Base-by-base conservation (phyloP, 2,797 vertebrate genomes). In the Phrynocephalus vlangalii region DNA sequence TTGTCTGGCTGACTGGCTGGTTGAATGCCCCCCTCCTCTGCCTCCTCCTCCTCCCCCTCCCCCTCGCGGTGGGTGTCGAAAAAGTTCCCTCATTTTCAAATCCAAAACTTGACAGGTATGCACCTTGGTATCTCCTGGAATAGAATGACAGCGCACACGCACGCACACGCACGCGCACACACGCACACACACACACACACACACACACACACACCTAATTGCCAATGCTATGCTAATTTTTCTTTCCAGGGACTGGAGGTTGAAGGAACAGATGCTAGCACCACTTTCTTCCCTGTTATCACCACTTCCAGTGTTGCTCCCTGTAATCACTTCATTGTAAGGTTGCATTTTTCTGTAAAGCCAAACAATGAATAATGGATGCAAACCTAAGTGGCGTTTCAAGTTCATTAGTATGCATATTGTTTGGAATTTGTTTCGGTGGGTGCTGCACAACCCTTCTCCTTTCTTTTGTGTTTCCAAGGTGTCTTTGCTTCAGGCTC, bases 311-410 rank as follows among this genome's bases (percentile, higher is more conserved):
- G 86, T 0, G 71, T 92, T 90, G 91, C 86, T 92, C 94, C 83
- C 93, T 91, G 85, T 92, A 91, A 94, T 93, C 28, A 5, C 60
- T 93, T 86, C 87, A 90, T 95, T 94, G 92, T 92, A 89, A 1
- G 63, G 73, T 89, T 94, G 68, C 79, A 13, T 83, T 94, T 63
- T 94, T 90, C 91, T 90, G 86, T 91, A 89, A 94, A 89, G 87
- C 92, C 77, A 84, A 91, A 91, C 90, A 93, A 93, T 93, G 95
- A 94, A 94, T 95, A 94, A 94, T 92, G 91, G 92, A 95, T 93
- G 92, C 87, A 84, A 95, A 87, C 91, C 89, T 84, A 93, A 94
- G 90, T 94, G 88, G 85, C 4, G 0, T 93, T 93, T 91, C 87
- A 63, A 89, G 91, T 92, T 94, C 88, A 95, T 95, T 95, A 94